Base-by-base conservation (phyloP, 2,888 invertebrate species). In the Phortica okadai region DNA sequence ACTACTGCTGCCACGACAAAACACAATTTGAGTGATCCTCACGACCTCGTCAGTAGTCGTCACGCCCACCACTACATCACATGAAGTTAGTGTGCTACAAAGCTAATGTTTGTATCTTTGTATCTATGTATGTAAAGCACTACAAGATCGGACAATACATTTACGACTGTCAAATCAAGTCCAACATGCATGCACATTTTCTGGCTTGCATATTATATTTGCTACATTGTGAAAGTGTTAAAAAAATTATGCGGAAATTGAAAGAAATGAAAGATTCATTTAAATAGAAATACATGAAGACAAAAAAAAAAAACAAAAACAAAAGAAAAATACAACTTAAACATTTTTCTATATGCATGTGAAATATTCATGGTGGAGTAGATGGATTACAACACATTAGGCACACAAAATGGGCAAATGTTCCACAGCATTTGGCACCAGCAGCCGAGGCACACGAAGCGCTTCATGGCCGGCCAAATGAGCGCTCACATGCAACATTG, bases 1-100 rank as follows among this genome's bases (percentile, higher is more conserved):
- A 72, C 70, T 72, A 72, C 70, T 56, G 70, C 70, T 25, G 44
- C 70, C 70, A 56, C 56, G 77, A 72, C 81, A 79, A 74, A 73
- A 76, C 76, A 80, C 84, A 80, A 83, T 82, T 84, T 82, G 81
- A 83, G 80, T 82, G 84, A 86, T 84, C 84, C 82, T 86, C 83
- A 85, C 84, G 84, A 85, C 82, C 86, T 84, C 84, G 83, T 80
- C 83, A 79, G 79, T 79, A 77, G 81, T 82, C 81, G 74, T 76
- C 82, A 81, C 83, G 83, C 83, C 83, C 78, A 77, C 80, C 56
- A 33, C 70, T 72, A 54, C 41, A 72, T 72, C 70, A 72, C 33
- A 45, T 54, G 33, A 54, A 70, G 70, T 54, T 25, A 70, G 67
- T 21, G 11, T 42, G 10, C 14, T 21, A 21, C 21, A 25, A 45